Evolutionary conservation across 2,797 vertebrate genomes (phyloP).

Genomic region (Danionella dracula): DNA sequence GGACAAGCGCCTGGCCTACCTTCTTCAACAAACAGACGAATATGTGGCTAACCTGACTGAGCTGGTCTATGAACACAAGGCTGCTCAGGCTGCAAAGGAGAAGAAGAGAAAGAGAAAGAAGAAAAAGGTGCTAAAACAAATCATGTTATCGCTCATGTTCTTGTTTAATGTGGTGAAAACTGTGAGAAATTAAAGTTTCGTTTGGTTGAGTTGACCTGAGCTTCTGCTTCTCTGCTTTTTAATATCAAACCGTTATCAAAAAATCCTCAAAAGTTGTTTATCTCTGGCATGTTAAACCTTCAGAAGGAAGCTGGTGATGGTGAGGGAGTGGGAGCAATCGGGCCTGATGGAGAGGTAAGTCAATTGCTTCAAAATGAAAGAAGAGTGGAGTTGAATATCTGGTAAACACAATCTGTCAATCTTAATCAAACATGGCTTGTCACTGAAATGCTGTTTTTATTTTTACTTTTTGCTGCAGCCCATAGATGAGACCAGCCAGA

Average conservation of each 20-base stretch:
- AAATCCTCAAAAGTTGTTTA: not conserved
- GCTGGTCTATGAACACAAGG: slow-evolving; percentile 94
- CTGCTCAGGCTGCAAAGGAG: slow-evolving; percentile 94
- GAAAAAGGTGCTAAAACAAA: slow-evolving; percentile 90
- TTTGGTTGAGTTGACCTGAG: not conserved
- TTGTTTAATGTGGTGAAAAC: no score
- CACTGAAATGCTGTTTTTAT: slow-evolving; percentile 1
- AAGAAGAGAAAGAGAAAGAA: slow-evolving; percentile 91
- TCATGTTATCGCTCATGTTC: no score
- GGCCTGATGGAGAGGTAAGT: slow-evolving; percentile 92
- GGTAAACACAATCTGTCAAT: slow-evolving; percentile 5
- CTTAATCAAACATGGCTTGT: not conserved
- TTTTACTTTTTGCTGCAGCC: slow-evolving; percentile 65
- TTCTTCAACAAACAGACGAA: slow-evolving; percentile 94
- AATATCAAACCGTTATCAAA: not conserved
- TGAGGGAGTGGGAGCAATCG: slow-evolving; percentile 83
- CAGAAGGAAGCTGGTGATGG: slow-evolving; percentile 87
- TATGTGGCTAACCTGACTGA: slow-evolving; percentile 93
- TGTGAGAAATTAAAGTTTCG: no score
- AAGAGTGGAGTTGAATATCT: not conserved
- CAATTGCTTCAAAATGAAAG: not conserved
- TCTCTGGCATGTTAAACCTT: slow-evolving; percentile 41
- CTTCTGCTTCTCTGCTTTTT: not conserved
- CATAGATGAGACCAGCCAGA: slow-evolving; percentile 97
- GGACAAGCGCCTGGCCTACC: slow-evolving; percentile 93